Conservation (phyloP, 2,888 invertebrate species). For the Tryphoninae sp. region DNA sequence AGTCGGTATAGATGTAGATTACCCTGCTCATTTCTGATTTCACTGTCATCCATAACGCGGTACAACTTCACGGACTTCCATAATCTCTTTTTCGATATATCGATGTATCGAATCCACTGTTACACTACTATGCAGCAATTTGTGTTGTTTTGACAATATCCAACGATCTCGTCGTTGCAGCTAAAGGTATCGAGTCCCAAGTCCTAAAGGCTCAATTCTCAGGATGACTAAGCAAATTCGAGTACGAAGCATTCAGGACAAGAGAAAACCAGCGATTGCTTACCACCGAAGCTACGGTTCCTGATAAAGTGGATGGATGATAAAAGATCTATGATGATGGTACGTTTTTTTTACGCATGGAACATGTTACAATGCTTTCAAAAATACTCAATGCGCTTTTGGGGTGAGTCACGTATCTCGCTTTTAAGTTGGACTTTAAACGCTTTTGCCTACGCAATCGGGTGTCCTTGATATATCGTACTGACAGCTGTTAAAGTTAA, state of each 20-base stretch:
- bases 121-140: too few relatives aligned
- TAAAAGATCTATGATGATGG: constrained; percentile 76
- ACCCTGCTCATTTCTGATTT: too few relatives aligned
- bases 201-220: constrained; percentile 20
- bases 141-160: neutral
- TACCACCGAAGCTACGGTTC: constrained; percentile 62
- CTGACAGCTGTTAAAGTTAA: neutral
- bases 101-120: too few relatives aligned
- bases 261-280: constrained; percentile 66
- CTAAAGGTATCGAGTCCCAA: constrained; percentile 1
- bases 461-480: neutral
- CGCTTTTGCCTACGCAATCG: constrained; percentile 8
- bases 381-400: neutral
- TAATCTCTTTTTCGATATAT: too few relatives aligned
- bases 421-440: neutral
- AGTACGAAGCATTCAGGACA: constrained; percentile 70
- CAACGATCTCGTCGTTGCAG: neutral
- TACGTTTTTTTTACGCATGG: constrained; percentile 63
- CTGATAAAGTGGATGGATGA: constrained; percentile 71
- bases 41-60: too few relatives aligned
- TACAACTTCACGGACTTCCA: too few relatives aligned
- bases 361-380: neutral
- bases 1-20: too few relatives aligned
- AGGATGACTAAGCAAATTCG: constrained; percentile 78
- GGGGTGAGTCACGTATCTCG: neutral